Evolutionary conservation across 2,113 vertebrate genomes (phyloP), one percentile per base, ranked within the genome.

Genomic region (Turnix velox): DNA sequence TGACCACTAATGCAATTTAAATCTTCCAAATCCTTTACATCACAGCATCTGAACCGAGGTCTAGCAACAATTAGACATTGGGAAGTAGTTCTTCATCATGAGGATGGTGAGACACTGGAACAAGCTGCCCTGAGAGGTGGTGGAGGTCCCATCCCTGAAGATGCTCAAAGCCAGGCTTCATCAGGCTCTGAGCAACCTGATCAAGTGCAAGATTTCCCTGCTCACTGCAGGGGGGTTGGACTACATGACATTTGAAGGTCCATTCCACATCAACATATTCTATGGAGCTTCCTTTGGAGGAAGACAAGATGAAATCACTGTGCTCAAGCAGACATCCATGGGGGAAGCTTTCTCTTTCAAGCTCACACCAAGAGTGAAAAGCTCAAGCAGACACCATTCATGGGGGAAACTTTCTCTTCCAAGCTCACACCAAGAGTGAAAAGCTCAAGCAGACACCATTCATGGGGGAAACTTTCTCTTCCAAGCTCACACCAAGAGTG

Each of bases 281-380:
- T 62, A 69, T 2, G 65, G 40, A 76, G 13, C 52, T 79, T 73
- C 49, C 16, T 52, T 35, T 43, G 33, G 31, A 25, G 40, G 58
- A 45, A 75, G 0, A 4, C 35, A 55, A 27, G 28, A 43, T 31
- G 48, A 83, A 87, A 91, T 58, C 51, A 59, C 40, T 42, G 51
- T 0, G 0, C 18, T 19, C 0, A 1, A 52, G 37, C 8, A 6
- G 48, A 68, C 27, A 46, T n/a, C n/a, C 27, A 15, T 1, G 51
- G 24, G 84, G 31, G 31, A 84, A 94, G 7, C 11, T 57, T 51
- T 58, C 66, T n/a, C 14, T 12, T 46, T 37, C 74, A 46, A 43
- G 65, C 6, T 10, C 33, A 12, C 31, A 39, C 4, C 2, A 62
- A 62, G 8, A 80, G 57, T 23, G 28, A 62, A 88, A 18, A n/a